Conservation (phyloP, 2,797 vertebrate genomes). For the Chelmon rostratus region DNA sequence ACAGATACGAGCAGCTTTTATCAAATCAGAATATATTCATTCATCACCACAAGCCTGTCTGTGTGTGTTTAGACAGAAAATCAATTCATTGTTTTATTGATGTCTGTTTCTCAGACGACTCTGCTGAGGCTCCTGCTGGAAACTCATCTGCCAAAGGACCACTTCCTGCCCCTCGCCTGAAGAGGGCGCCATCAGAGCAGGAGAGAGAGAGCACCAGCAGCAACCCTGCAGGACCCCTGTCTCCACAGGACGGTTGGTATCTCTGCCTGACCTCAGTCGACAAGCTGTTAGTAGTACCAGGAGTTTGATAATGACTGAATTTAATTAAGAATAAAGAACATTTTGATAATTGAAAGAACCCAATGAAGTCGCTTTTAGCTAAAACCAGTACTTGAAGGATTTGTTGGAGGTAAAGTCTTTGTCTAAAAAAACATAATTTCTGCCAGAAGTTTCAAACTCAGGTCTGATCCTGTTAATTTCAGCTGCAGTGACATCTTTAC, state of each 20-base stretch:
- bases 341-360: too few species aligned
- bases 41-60: too few species aligned
- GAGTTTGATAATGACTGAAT: rapidly evolving
- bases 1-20: too few species aligned
- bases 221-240: conserved; percentile 1
- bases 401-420: too few species aligned
- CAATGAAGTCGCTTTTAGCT: too few species aligned
- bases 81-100: not conserved
- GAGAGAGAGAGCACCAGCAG: conserved; percentile 85
- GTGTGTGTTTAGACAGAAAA: too few species aligned
- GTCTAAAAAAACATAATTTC: too few species aligned
- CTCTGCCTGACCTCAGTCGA: not conserved
- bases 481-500: too few species aligned
- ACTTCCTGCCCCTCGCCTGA: conserved; percentile 87
- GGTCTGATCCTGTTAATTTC: too few species aligned
- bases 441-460: too few species aligned
- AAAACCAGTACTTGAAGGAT: too few species aligned
- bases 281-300: not conserved
- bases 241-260: conserved; percentile 85
- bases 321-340: not conserved
- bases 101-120: conserved; percentile 82
- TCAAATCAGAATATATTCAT: too few species aligned
- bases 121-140: conserved; percentile 81
- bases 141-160: conserved; percentile 83
- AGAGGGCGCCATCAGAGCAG: conserved; percentile 88